Evolutionary conservation across 2,113 vertebrate genomes (phyloP).

Genomic region (Calyptomena viridis): DNA sequence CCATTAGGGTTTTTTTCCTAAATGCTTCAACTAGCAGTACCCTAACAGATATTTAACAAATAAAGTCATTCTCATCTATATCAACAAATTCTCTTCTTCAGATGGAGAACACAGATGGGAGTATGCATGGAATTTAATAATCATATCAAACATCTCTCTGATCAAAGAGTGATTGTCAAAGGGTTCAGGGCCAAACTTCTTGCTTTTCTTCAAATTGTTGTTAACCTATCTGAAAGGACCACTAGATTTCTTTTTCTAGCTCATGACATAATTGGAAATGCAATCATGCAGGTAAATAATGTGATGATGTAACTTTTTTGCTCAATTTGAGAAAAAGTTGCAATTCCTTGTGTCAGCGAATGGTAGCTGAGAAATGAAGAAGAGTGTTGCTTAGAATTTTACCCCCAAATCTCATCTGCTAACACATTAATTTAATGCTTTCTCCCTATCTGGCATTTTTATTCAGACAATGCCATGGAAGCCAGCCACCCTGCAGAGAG

Average conservation of each 20-base stretch:
- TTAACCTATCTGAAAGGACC: not conserved
- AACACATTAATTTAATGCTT: not conserved
- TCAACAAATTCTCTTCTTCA: not conserved
- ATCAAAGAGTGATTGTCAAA: not conserved
- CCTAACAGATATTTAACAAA: not conserved
- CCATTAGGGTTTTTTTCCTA: not conserved
- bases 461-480: constrained; percentile 32
- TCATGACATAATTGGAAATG: not conserved
- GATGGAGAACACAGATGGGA: not conserved
- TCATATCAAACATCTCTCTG: not conserved
- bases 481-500: not conserved
- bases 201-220: not conserved
- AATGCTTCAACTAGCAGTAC: not conserved
- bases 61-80: not conserved
- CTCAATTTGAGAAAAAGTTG: not conserved
- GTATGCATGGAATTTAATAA: not conserved
- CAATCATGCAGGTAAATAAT: not conserved
- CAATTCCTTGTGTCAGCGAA: not conserved
- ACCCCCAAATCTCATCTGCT: not conserved
- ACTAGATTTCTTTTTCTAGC: not conserved
- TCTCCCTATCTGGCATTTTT: not conserved
- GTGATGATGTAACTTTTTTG: not conserved
- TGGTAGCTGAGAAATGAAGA: not conserved
- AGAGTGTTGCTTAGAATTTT: not conserved
- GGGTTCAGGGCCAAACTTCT: not conserved